Base-by-base conservation (phyloP, 2,113 vertebrate genomes). In the Austrofundulus limnaeus region DNA sequence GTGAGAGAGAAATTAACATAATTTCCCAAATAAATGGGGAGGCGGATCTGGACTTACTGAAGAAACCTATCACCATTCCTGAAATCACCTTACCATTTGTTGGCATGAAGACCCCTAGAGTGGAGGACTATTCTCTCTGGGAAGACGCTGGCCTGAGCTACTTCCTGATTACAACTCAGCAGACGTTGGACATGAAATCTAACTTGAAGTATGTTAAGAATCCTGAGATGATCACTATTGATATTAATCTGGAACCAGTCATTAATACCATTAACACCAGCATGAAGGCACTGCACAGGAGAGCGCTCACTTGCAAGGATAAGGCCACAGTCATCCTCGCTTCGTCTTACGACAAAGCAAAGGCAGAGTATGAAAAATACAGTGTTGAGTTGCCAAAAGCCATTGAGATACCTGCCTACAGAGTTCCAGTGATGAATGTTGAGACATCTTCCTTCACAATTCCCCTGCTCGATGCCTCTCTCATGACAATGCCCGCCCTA, bases 171-270 rank as follows among this genome's bases (percentile, higher is more conserved):
- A 95, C 95, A 70, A 92, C 94, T 68, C 89, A 92, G 65, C 95
- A 98, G 75, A 94, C 94, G 24, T 90, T 96, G 78, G 94, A 96
- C 81, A 88, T 95, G 83, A 94, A 62, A 72, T 70, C 93, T 70
- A 95, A 94, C 24, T 66, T 91, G 75, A 94, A 78, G 46, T 98
- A 96, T 80, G 89, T 88, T 17, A 97, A 97, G 87, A 96, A 94
- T 87, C 93, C 91, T 87, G 92, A 95, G 2, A 84, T 81, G 77
- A 89, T 94, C 61, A 78, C 84, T 53, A 90, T 96, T 66, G 49
- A 83, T 24, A 59, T 94, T 58, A 90, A 94, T 68, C 55, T 96
- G 70, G 85, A 87, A 24, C 78, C 80, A 52, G 11, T 95, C 19
- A 90, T 93, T 37, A 86, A 85, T 52, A 66, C 55, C 10, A 84